These are phyloP conservation scores for Allophyes oxyacanthae DNA, from an alignment of 2,888 invertebrate species.

Conservation along the genomic window DNA sequence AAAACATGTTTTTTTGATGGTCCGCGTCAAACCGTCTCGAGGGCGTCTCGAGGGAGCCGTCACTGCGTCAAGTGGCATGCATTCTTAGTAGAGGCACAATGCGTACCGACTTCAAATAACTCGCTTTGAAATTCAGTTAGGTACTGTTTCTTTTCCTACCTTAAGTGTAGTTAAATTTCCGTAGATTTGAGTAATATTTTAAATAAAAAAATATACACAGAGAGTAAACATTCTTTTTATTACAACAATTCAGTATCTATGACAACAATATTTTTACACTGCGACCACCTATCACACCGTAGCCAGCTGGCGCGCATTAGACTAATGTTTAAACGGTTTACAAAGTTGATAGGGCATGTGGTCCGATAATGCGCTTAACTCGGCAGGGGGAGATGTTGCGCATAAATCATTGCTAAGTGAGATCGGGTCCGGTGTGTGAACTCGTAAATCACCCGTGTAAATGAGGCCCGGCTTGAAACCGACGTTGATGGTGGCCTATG, in stretches of 20 bases:
- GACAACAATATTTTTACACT: constrained; percentile 31
- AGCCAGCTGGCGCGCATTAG: constrained; percentile 55
- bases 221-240: constrained; percentile 21
- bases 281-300: constrained; percentile 54
- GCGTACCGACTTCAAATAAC: constrained; percentile 33
- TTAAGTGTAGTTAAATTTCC: too few relatives aligned
- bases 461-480: constrained; percentile 76
- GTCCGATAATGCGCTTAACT: constrained; percentile 85
- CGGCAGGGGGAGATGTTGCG: constrained; percentile 82
- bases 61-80: constrained; percentile 24
- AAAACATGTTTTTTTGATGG: constrained; percentile 26
- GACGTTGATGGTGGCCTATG: constrained; percentile 79
- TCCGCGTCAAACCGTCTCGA: constrained; percentile 39
- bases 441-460: constrained; percentile 87
- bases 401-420: constrained; percentile 88
- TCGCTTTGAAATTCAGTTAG: constrained; percentile 22
- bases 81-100: constrained; percentile 35
- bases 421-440: constrained; percentile 87
- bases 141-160: constrained; percentile 20
- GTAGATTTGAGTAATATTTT: too few relatives aligned
- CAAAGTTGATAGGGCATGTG: constrained; percentile 84
- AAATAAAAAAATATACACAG: constrained; percentile 23
- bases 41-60: constrained; percentile 35
- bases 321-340: constrained; percentile 73
- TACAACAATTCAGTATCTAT: constrained; percentile 3